Conservation (phyloP, 2,797 vertebrate species). For the Clangula hyemalis region DNA sequence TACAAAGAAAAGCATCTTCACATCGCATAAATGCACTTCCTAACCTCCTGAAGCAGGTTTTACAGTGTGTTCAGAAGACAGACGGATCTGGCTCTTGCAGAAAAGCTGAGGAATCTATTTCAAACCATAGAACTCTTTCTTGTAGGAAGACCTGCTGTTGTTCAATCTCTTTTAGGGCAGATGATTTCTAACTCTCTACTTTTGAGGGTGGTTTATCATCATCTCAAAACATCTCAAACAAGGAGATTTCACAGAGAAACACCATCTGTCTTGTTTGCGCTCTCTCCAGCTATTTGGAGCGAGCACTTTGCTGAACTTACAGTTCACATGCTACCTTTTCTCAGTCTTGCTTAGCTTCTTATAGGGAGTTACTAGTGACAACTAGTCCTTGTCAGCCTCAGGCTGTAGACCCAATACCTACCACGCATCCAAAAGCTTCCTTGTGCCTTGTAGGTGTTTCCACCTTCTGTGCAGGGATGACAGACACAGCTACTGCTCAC, state of each 20-base stretch:
- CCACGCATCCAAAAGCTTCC: neutral
- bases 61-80: neutral
- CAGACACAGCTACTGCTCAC: neutral
- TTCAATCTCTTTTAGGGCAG: neutral
- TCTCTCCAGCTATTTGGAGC: neutral
- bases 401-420: neutral
- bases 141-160: neutral
- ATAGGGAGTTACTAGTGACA: neutral
- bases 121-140: neutral
- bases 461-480: neutral
- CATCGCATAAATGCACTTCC: neutral
- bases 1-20: neutral
- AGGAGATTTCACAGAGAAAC: neutral
- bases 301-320: neutral
- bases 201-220: neutral
- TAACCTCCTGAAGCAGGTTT: neutral
- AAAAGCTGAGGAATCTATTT: neutral
- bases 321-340: neutral
- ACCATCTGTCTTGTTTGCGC: neutral
- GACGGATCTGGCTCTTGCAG: neutral
- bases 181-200: neutral
- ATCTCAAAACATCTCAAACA: neutral
- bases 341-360: neutral
- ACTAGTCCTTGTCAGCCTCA: conserved; percentile 14
- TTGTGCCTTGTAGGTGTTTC: neutral